Evolutionary conservation across 1,140 invertebrate species (phyloP).

Genomic region (Euwallacea fornicatus): DNA sequence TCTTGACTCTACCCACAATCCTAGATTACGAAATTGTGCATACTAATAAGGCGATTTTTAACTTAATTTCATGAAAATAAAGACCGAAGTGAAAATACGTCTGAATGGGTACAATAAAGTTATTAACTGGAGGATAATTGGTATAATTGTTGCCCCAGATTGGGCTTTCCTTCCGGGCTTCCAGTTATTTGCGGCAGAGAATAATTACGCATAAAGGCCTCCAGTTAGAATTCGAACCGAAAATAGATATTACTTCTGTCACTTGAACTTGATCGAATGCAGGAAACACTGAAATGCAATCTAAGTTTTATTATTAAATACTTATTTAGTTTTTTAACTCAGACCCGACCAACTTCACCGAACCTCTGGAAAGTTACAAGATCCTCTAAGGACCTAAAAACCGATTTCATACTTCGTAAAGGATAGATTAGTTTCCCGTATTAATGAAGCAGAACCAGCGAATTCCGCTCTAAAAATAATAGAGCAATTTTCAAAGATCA

Average conservation of each 20-base stretch:
- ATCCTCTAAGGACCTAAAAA: neutral
- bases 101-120: constrained; percentile 24
- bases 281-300: neutral
- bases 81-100: neutral
- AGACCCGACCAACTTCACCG: no score
- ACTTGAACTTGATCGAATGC: neutral
- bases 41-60: no score
- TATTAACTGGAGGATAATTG: constrained; percentile 30
- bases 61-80: no score
- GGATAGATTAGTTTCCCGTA: neutral
- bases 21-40: no score
- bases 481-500: constrained; percentile 29
- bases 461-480: constrained; percentile 21
- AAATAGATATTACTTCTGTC: constrained; percentile 17
- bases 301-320: neutral
- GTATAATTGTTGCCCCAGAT: constrained; percentile 22
- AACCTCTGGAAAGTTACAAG: no score
- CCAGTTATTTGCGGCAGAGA: constrained; percentile 25
- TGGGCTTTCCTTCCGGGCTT: constrained; percentile 31
- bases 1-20: no score
- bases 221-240: constrained; percentile 6
- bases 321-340: no score
- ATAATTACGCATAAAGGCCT: constrained; percentile 16
- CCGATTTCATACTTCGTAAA: neutral
- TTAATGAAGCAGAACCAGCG: constrained; percentile 16